Conservation (phyloP, 2,113 vertebrate genomes). For the Carassius auratus region DNA sequence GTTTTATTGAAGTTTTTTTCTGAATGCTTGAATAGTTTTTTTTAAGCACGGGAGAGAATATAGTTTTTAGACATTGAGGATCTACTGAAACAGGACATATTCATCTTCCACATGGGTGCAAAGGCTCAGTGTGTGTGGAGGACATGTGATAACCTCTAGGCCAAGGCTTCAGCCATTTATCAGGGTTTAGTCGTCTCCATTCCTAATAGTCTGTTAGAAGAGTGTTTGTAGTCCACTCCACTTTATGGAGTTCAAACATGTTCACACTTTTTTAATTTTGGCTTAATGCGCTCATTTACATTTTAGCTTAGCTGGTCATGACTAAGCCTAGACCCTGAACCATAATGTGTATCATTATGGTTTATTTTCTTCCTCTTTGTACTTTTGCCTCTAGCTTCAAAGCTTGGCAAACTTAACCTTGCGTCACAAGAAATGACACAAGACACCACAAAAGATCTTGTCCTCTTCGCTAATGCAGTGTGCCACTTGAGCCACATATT, state of each 20-base stretch:
- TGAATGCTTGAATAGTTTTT: neutral
- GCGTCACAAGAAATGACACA: constrained; percentile 19
- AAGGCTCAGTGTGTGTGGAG: neutral
- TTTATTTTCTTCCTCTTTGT: neutral
- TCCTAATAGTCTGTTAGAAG: neutral
- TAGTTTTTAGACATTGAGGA: neutral
- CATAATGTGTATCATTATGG: constrained; percentile 7
- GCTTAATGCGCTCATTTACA: neutral
- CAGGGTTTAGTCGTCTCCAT: neutral
- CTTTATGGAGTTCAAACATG: neutral
- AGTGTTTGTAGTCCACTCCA: neutral
- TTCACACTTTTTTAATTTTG: constrained; percentile 1
- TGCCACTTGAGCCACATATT: constrained; percentile 4
- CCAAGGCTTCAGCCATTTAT: neutral
- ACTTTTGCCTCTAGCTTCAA: constrained; percentile 33
- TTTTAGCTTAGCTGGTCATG: constrained; percentile 11
- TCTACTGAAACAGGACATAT: neutral
- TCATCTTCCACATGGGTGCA: neutral
- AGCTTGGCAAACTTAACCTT: constrained; percentile 41
- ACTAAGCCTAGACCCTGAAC: constrained; percentile 21
- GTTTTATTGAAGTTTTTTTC: neutral
- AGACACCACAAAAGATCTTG: neutral
- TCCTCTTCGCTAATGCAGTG: neutral
- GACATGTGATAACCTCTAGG: neutral
- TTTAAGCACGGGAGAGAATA: neutral